Conservation (phyloP, 2,113 vertebrate genomes). For the Thymallus thymallus region DNA sequence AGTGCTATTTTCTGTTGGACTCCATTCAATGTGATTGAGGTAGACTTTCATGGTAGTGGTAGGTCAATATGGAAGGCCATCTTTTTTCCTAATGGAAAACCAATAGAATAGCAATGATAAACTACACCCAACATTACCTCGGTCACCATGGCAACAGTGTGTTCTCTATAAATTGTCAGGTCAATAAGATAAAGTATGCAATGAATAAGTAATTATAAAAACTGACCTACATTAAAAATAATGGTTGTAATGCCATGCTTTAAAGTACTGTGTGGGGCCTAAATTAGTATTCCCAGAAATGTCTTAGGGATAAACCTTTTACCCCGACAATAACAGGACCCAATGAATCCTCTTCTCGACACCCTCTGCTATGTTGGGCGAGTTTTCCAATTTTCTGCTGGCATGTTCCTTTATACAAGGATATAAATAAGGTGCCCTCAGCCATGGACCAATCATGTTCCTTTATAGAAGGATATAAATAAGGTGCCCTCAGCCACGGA, state of each 20-base stretch:
- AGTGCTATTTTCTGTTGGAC: conserved; percentile 17
- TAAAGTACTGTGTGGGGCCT: conserved; percentile 40
- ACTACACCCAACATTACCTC: conserved; percentile 65
- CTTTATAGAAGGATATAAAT: conserved; percentile 82
- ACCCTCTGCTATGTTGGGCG: conserved; percentile 56
- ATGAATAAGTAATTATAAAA: conserved; percentile 67
- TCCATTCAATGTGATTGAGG: conserved; percentile 55
- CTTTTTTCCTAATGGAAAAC: conserved; percentile 72
- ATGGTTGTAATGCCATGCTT: conserved; percentile 63
- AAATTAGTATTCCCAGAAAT: background rate
- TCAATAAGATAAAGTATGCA: conserved; percentile 60
- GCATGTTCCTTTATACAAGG: conserved; percentile 69
- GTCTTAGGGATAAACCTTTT: background rate
- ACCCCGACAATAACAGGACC: background rate
- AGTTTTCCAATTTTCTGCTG: conserved; percentile 79
- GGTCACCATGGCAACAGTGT: conserved; percentile 64
- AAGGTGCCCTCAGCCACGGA: conserved; percentile 74
- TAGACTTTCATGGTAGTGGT: conserved; percentile 65
- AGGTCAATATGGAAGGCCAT: conserved; percentile 63
- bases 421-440: conserved; percentile 84
- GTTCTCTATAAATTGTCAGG: conserved; percentile 66
- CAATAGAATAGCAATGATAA: conserved; percentile 71
- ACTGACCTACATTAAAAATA: conserved; percentile 62
- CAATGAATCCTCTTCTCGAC: conserved; percentile 47
- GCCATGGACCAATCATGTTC: conserved; percentile 70